Percentiles rank a stretch among this genome's conserved stretches.
These are phyloP conservation scores for Sinocyclocheilus maitianheensis DNA, from an alignment of 2,113 vertebrate genomes.

Conservation along the genomic window DNA sequence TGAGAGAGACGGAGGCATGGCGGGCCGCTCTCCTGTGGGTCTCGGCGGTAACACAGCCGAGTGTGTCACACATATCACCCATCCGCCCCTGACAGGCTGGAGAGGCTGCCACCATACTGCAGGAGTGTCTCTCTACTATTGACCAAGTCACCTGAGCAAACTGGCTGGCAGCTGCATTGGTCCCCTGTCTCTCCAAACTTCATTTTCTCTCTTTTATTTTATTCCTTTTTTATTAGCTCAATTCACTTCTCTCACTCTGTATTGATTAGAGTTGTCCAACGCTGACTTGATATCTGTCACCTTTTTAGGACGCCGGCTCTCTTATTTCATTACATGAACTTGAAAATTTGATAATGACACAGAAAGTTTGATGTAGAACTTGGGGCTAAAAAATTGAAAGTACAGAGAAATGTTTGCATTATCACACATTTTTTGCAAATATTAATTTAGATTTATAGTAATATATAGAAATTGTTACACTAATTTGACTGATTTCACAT, in stretches of 20 bases:
- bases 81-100: slow-evolving; percentile 45
- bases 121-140: slow-evolving; percentile 59
- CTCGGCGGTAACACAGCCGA: slow-evolving; percentile 66
- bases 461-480: not conserved
- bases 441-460: not conserved
- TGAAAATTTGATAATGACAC: not conserved
- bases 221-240: slow-evolving; percentile 51
- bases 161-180: slow-evolving; percentile 54
- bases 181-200: slow-evolving; percentile 62
- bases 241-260: slow-evolving; percentile 41
- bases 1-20: slow-evolving; percentile 64
- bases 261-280: slow-evolving; percentile 57
- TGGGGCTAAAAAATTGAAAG: not conserved
- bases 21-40: slow-evolving; percentile 66
- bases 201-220: slow-evolving; percentile 38
- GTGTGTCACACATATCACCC: slow-evolving; percentile 65
- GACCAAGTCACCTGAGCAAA: slow-evolving; percentile 52
- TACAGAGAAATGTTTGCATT: not conserved
- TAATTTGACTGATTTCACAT: not conserved
- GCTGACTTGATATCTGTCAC: slow-evolving; percentile 32
- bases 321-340: slow-evolving; percentile 32
- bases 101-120: slow-evolving; percentile 48
- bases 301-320: slow-evolving; percentile 54
- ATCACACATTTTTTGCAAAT: not conserved
- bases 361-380: not conserved